Percentiles rank a stretch among this genome's conserved stretches.
Conservation (phyloP, 2,888 invertebrate species). For the Halocaridina rubra region DNA sequence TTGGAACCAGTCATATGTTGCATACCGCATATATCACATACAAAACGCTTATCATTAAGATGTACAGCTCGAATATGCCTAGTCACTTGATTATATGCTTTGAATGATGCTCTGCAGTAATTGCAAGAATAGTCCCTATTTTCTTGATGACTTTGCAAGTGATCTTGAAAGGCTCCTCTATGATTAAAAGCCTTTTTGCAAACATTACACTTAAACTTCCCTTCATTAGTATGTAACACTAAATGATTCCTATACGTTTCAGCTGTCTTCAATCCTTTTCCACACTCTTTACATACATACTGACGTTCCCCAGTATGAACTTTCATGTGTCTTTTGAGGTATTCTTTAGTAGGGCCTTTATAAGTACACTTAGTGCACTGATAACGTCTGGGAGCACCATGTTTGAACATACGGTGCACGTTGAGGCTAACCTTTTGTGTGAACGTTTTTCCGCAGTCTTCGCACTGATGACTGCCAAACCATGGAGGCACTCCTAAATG, state of each 20-base stretch:
- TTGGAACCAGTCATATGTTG: slow-evolving; percentile 50
- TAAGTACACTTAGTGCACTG: slow-evolving; percentile 31
- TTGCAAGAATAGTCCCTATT: slow-evolving; percentile 64
- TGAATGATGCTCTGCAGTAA: slow-evolving; percentile 43
- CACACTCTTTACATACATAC: slow-evolving; percentile 35
- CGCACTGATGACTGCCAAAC: slow-evolving; percentile 20
- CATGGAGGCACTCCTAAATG: slow-evolving; percentile 40
- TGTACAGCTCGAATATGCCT: slow-evolving; percentile 45
- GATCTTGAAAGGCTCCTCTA: slow-evolving; percentile 69
- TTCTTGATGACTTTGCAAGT: slow-evolving; percentile 68
- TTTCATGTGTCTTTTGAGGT: slow-evolving; percentile 50
- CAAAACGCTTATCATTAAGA: slow-evolving; percentile 65
- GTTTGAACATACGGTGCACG: slow-evolving; percentile 49
- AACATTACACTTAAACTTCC: slow-evolving; percentile 67
- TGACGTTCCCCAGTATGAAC: slow-evolving; percentile 37
- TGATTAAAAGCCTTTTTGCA: slow-evolving; percentile 69
- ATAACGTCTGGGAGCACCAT: slow-evolving; percentile 39
- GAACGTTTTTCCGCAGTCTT: slow-evolving; percentile 33
- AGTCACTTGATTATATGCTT: slow-evolving; percentile 42
- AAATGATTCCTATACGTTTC: slow-evolving; percentile 65
- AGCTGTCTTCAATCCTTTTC: slow-evolving; percentile 36
- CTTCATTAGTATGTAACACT: slow-evolving; percentile 69
- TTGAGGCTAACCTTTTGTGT: slow-evolving; percentile 42
- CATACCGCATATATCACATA: slow-evolving; percentile 68
- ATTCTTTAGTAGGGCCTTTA: slow-evolving; percentile 39